Percentiles rank a stretch among this genome's conserved stretches.
Conservation (phyloP, 2,113 vertebrate species). For the Forbesichthys papilliferus region DNA sequence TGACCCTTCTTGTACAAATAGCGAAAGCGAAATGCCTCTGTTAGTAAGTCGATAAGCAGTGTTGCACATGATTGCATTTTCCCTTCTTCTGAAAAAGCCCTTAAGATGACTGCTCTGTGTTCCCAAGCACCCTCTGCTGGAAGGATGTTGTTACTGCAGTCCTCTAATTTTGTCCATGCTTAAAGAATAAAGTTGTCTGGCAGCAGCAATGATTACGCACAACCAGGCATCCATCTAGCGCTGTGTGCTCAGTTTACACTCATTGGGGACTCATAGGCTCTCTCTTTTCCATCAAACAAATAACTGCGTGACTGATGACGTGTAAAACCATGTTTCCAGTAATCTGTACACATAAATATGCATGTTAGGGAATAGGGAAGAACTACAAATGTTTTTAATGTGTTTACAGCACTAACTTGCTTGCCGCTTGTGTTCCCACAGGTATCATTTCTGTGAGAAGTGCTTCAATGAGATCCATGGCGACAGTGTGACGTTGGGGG, state of each 20-base stretch:
- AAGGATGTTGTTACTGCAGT: slow-evolving; percentile 39
- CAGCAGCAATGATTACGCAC: slow-evolving; percentile 28
- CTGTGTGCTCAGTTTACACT: slow-evolving; percentile 43
- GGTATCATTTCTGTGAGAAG: slow-evolving; percentile 78
- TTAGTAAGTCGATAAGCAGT: slow-evolving; percentile 31
- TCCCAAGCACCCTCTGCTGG: slow-evolving; percentile 68
- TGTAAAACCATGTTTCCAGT: too few relatives aligned
- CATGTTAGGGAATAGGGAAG: too few relatives aligned
- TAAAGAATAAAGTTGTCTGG: slow-evolving; percentile 13
- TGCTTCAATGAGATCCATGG: slow-evolving; percentile 52
- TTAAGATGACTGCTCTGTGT: neutral
- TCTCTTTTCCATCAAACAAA: slow-evolving; percentile 29
- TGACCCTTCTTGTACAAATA: neutral
- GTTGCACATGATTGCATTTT: slow-evolving; percentile 32
- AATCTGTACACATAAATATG: too few relatives aligned
- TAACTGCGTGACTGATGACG: neutral
- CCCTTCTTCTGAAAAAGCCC: slow-evolving; percentile 14
- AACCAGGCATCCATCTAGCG: slow-evolving; percentile 28
- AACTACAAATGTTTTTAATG: too few relatives aligned
- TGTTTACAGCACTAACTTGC: slow-evolving; percentile 37
- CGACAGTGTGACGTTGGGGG: slow-evolving; percentile 96
- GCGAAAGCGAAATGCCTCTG: slow-evolving; percentile 12
- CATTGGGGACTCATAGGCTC: slow-evolving; percentile 36
- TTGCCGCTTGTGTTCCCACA: slow-evolving; percentile 70
- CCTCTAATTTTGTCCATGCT: neutral